These are phyloP conservation scores for Dinothrombium tinctorium DNA, from an alignment of 1,140 invertebrate genomes.

Conservation along the genomic window DNA sequence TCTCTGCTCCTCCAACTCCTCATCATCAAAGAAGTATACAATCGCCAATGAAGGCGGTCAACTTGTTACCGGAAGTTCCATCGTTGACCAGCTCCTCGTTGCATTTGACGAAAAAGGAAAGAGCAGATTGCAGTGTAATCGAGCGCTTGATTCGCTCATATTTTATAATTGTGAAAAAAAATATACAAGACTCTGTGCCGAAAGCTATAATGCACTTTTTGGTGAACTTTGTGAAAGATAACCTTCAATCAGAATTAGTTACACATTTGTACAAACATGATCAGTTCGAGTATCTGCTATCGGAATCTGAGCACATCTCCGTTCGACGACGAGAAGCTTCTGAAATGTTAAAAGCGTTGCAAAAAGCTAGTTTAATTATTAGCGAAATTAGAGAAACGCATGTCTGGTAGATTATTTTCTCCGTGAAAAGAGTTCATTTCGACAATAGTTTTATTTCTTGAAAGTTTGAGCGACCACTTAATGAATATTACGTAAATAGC, in stretches of 20 bases:
- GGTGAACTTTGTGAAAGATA: constrained; percentile 92
- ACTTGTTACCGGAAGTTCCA: constrained; percentile 63
- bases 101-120: constrained; percentile 71
- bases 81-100: constrained; percentile 31
- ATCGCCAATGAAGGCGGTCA: constrained; percentile 51
- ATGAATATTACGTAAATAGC: too few relatives aligned
- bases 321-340: constrained; percentile 75
- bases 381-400: constrained; percentile 81
- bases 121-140: constrained; percentile 89
- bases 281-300: constrained; percentile 69
- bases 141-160: constrained; percentile 92
- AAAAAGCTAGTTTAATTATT: constrained; percentile 77
- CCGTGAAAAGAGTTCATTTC: too few relatives aligned
- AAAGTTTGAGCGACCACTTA: too few relatives aligned
- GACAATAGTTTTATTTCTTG: background rate
- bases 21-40: too few relatives aligned
- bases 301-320: constrained; percentile 92
- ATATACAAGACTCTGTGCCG: constrained; percentile 93
- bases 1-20: too few relatives aligned
- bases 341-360: constrained; percentile 91
- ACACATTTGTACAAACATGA: constrained; percentile 93
- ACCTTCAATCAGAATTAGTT: constrained; percentile 91
- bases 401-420: constrained; percentile 60
- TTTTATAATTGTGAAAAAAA: constrained; percentile 94
- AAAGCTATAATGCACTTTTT: constrained; percentile 99